Percentiles rank a stretch among this genome's conserved stretches.
Conservation (phyloP, 2,888 invertebrate genomes). For the Drosophila anomelani region DNA sequence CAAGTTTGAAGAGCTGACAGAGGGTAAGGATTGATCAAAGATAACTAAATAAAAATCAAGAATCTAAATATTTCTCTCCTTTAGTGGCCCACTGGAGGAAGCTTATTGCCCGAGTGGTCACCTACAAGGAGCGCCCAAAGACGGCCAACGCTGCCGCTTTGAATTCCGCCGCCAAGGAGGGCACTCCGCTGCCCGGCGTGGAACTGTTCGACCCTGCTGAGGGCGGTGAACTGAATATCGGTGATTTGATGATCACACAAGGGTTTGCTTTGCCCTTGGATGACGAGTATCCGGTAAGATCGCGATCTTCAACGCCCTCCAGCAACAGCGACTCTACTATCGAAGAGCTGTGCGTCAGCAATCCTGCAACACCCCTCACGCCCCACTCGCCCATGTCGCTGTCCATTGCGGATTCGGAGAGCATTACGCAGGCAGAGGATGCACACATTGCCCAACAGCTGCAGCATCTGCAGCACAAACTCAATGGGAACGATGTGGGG, state of each 20-base stretch:
- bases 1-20: conserved; percentile 89
- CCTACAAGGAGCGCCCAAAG: conserved; percentile 88
- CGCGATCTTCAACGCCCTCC: conserved; percentile 67
- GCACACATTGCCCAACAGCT: conserved; percentile 71
- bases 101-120: conserved; percentile 90
- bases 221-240: conserved; percentile 83
- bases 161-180: conserved; percentile 85
- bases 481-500: conserved; percentile 64
- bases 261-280: conserved; percentile 82
- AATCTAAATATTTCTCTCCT: no score
- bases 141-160: conserved; percentile 36
- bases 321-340: conserved; percentile 72
- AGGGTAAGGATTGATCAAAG: conserved; percentile 84
- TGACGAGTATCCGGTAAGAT: conserved; percentile 66
- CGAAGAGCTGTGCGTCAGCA: conserved; percentile 62
- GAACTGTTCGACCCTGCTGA: conserved; percentile 90
- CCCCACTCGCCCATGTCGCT: conserved; percentile 65
- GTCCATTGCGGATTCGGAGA: conserved; percentile 55
- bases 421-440: conserved; percentile 61
- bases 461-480: conserved; percentile 70
- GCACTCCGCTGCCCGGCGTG: conserved; percentile 91
- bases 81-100: conserved; percentile 92
- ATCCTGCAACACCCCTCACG: conserved; percentile 56
- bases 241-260: conserved; percentile 79
- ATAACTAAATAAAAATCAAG: not conserved